Evolutionary conservation across 2,113 vertebrate species (phyloP).

Genomic region (Seriola quinqueradiata): DNA sequence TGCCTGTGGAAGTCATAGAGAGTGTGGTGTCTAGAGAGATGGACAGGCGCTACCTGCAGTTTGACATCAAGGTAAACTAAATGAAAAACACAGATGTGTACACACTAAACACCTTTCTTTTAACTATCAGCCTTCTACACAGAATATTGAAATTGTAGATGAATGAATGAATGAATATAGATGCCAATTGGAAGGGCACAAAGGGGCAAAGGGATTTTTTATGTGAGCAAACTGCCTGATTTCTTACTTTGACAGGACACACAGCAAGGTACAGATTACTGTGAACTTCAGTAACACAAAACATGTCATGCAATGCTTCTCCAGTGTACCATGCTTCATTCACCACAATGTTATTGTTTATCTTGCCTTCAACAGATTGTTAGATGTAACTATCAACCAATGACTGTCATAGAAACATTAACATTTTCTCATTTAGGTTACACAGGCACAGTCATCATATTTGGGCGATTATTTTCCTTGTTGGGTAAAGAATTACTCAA

Average conservation of each 20-base stretch:
- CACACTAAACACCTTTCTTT: not conserved
- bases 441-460: not conserved
- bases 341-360: not conserved
- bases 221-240: not conserved
- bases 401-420: conserved; percentile 34
- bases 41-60: conserved; percentile 97
- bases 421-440: conserved; percentile 5
- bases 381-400: too few species aligned
- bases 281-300: not conserved
- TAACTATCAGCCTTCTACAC: not conserved
- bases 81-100: not conserved
- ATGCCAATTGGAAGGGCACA: not conserved
- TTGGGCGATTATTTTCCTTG: not conserved
- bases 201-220: not conserved
- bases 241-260: not conserved
- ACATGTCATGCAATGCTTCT: not conserved
- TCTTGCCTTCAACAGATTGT: not conserved
- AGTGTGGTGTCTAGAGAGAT: conserved; percentile 99
- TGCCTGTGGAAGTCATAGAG: conserved; percentile 99
- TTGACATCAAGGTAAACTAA: conserved; percentile 96
- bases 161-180: too few species aligned
- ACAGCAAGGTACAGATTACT: not conserved
- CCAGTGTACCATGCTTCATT: too few species aligned
- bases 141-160: not conserved
- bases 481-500: not conserved